Conservation (phyloP, 2,113 vertebrate species). For the Peromyscus polionotus region DNA sequence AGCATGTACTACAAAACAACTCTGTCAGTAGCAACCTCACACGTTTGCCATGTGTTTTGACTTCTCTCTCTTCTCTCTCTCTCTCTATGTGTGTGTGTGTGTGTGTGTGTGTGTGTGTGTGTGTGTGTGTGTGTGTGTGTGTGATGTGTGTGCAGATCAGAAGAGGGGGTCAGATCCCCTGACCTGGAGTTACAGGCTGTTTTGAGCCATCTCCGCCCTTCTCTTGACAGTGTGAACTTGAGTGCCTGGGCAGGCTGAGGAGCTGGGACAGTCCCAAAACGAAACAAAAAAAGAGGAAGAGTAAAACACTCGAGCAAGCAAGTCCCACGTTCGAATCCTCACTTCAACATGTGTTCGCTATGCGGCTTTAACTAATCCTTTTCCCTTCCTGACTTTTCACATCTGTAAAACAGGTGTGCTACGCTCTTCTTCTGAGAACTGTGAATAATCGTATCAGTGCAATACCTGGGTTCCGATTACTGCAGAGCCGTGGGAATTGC, state of each 20-base stretch:
- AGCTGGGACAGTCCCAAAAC: neutral
- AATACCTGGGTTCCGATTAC: neutral
- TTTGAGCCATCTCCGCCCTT: neutral
- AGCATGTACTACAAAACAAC: neutral
- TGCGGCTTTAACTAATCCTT: neutral
- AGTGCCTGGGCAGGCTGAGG: neutral
- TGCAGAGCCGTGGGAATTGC: neutral
- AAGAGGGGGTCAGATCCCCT: neutral
- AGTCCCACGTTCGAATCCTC: neutral
- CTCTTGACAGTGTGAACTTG: constrained; percentile 32
- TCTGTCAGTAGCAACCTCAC: neutral
- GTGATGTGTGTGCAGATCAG: neutral
- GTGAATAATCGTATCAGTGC: neutral
- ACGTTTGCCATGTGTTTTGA: neutral
- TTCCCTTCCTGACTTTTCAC: constrained; percentile 39
- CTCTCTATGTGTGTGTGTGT: neutral
- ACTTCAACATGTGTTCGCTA: neutral
- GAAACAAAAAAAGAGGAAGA: neutral
- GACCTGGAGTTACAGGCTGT: neutral
- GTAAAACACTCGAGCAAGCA: neutral
- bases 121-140: neutral
- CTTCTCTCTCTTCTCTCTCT: no score
- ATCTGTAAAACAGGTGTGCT: neutral
- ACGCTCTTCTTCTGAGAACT: neutral
- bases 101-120: neutral